phyloP scores from a whole-genome alignment of 2,113 vertebrate species.

The Deroptyus accipitrinus region DNA sequence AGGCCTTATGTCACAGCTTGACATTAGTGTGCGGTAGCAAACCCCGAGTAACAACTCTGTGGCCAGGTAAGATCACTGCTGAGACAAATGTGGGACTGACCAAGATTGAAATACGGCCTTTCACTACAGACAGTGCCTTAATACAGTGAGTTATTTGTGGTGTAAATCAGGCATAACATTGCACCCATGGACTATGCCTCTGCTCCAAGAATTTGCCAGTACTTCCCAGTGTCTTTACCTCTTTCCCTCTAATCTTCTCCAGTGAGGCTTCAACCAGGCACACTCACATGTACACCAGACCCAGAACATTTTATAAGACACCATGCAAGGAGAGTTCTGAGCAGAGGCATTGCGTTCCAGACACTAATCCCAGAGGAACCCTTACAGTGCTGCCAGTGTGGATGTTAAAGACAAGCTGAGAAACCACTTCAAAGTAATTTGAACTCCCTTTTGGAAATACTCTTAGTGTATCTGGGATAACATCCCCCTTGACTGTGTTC shows the following conservation, averaged over 20 bases:
- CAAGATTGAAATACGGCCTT: neutral
- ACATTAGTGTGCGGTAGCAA: neutral
- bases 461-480: neutral
- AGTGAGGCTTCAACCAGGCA: neutral
- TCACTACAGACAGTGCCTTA: neutral
- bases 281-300: neutral
- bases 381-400: neutral
- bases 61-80: neutral
- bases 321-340: neutral
- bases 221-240: neutral
- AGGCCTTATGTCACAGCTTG: neutral
- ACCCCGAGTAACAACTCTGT: rapidly evolving
- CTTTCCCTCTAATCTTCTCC: neutral
- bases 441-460: neutral
- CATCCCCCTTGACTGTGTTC: neutral
- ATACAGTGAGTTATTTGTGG: neutral
- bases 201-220: neutral
- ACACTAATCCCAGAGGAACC: neutral
- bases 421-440: neutral
- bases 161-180: neutral
- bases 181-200: neutral
- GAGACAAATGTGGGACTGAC: neutral
- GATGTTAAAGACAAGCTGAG: neutral
- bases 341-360: neutral
- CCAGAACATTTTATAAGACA: neutral